phyloP scores from a whole-genome alignment of 2,113 vertebrate species.

The Hippopotamus amphibius region DNA sequence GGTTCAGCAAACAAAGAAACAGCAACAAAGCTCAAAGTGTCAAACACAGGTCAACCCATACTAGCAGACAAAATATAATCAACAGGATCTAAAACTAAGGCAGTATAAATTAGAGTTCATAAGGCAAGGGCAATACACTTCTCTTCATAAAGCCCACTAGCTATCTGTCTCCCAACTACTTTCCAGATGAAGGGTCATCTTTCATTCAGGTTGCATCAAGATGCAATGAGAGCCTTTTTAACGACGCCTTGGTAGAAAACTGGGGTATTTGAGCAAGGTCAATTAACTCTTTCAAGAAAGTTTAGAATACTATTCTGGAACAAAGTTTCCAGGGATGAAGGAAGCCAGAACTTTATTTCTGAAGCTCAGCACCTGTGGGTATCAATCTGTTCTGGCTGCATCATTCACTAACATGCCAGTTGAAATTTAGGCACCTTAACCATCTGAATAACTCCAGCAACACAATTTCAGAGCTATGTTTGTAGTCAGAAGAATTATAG shows the following conservation, averaged over 20 bases:
- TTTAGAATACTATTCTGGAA: not conserved
- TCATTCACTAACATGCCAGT: not conserved
- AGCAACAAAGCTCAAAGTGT: not conserved
- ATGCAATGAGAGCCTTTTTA: not conserved
- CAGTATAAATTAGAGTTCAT: not conserved
- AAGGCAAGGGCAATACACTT: not conserved
- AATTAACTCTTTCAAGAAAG: not conserved
- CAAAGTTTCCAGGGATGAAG: not conserved
- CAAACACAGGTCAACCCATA: not conserved
- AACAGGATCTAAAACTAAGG: constrained; percentile 43
- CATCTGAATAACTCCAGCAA: not conserved
- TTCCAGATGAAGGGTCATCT: not conserved
- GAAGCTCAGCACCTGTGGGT: not conserved
- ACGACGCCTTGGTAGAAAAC: not conserved
- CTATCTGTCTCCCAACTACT: not conserved
- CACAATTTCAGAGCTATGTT: not conserved
- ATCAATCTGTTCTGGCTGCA: not conserved
- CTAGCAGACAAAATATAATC: not conserved
- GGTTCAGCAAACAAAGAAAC: not conserved
- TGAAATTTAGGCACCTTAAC: not conserved
- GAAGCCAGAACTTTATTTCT: not conserved
- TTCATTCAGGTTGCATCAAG: not conserved
- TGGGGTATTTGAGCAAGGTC: not conserved
- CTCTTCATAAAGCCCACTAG: not conserved
- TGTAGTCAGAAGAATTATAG: not conserved